These are phyloP conservation scores for Nerophis lumbriciformis DNA, from an alignment of 2,113 vertebrate species.

Conservation along the genomic window DNA sequence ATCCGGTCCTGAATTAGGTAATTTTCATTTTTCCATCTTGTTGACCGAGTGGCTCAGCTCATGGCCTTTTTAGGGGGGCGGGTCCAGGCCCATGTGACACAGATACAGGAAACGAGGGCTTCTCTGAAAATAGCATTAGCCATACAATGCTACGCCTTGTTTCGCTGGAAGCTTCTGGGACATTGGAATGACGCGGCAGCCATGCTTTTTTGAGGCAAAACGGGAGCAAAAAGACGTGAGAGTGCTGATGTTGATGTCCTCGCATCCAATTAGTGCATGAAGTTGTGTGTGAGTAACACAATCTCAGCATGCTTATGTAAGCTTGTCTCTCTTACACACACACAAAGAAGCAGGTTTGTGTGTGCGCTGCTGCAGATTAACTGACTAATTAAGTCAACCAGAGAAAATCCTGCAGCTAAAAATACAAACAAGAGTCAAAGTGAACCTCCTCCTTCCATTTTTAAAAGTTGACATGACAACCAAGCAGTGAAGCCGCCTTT, in stretches of 20 bases:
- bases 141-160: not conserved
- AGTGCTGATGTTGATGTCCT: not conserved
- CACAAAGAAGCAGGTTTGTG: not conserved
- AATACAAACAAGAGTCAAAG: conserved; percentile 18
- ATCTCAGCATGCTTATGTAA: not conserved
- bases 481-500: not conserved
- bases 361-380: not conserved
- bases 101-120: not conserved
- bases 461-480: not conserved
- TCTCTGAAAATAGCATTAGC: not conserved
- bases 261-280: conserved; percentile 4
- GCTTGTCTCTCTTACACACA: not conserved
- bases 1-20: too few species aligned
- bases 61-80: not conserved
- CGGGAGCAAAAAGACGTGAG: conserved; percentile 1
- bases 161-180: not conserved
- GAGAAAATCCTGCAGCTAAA: conserved; percentile 31
- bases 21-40: too few species aligned
- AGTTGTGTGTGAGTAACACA: conserved; percentile 2
- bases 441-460: too few species aligned
- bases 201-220: not conserved
- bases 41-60: not conserved
- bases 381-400: conserved; percentile 5
- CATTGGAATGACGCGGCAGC: not conserved
- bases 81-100: not conserved